A percentile compares a stretch with the other conserved stretches of the same genome.
phyloP scores from a whole-genome alignment of 2,888 invertebrate species.

The Ochropleura plecta region DNA sequence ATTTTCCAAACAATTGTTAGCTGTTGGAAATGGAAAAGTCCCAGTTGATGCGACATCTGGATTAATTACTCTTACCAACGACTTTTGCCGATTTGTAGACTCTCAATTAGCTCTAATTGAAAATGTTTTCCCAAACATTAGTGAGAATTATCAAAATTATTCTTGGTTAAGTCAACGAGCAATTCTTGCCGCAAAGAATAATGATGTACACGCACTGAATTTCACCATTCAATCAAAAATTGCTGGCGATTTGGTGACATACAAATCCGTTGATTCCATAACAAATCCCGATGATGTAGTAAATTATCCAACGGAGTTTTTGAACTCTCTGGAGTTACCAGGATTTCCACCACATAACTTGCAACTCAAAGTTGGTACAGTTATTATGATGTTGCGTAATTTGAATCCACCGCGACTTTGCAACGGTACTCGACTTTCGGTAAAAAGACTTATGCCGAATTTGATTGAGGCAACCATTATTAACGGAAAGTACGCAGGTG shows the following conservation, averaged over 20 bases:
- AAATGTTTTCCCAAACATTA: not conserved
- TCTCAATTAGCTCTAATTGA: too few relatives aligned
- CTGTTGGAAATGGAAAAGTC: too few relatives aligned
- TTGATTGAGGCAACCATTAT: slow-evolving; percentile 56
- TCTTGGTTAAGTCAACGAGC: slow-evolving; percentile 18
- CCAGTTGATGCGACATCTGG: too few relatives aligned
- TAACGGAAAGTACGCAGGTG: slow-evolving; percentile 60
- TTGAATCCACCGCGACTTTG: too few relatives aligned
- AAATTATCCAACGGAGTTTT: not conserved
- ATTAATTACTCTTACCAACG: too few relatives aligned
- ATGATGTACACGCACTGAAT: slow-evolving; percentile 45
- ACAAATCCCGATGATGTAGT: not conserved
- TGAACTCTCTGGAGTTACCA: slow-evolving; percentile 48
- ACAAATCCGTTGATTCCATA: slow-evolving; percentile 1
- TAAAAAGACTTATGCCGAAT: slow-evolving; percentile 59
- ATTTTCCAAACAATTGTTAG: too few relatives aligned
- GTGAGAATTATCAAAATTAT: not conserved
- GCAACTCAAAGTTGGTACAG: slow-evolving; percentile 53
- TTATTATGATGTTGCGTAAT: slow-evolving; percentile 53
- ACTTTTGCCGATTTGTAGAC: too few relatives aligned
- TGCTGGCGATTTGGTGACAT: slow-evolving; percentile 47
- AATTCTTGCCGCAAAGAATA: slow-evolving; percentile 37
- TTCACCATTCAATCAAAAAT: slow-evolving; percentile 55
- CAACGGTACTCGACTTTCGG: slow-evolving; percentile 56
- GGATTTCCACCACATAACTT: slow-evolving; percentile 62